Evolutionary conservation across 2,113 vertebrate genomes (phyloP).

Genomic region (Calcarius ornatus): DNA sequence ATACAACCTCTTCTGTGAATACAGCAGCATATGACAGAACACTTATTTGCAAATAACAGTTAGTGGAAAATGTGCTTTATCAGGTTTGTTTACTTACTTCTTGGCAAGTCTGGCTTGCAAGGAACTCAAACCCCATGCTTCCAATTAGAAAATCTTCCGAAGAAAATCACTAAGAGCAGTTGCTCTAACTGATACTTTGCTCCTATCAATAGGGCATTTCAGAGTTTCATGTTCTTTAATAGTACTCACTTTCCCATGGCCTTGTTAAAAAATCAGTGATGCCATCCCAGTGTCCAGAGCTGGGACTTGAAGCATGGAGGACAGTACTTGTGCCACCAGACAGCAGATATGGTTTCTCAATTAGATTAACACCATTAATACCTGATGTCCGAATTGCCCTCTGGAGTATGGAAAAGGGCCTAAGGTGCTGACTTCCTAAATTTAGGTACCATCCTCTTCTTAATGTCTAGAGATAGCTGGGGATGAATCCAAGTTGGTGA

Average conservation of each 20-base stretch:
- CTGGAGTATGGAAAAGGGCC: neutral
- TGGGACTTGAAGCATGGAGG: neutral
- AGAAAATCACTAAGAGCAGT: neutral
- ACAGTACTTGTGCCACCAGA: neutral
- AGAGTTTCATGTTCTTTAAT: neutral
- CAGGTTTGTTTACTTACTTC: slow-evolving; percentile 33
- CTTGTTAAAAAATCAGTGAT: neutral
- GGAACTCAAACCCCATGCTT: neutral
- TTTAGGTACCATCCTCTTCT: neutral
- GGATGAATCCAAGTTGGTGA: neutral
- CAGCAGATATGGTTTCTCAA: neutral
- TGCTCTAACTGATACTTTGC: neutral
- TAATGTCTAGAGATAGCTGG: neutral
- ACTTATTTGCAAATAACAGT: slow-evolving; percentile 47
- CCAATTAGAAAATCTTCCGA: neutral
- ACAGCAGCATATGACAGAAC: slow-evolving; percentile 11
- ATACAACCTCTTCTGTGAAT: neutral
- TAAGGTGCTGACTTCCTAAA: neutral
- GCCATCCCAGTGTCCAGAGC: neutral
- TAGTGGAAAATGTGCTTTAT: slow-evolving; percentile 39
- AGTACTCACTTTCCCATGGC: neutral
- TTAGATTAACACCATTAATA: neutral
- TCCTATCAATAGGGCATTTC: neutral
- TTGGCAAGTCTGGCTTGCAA: neutral
- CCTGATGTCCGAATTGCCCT: neutral